Evolutionary conservation across 2,113 vertebrate genomes (phyloP).

Genomic region (Etia nguti): DNA sequence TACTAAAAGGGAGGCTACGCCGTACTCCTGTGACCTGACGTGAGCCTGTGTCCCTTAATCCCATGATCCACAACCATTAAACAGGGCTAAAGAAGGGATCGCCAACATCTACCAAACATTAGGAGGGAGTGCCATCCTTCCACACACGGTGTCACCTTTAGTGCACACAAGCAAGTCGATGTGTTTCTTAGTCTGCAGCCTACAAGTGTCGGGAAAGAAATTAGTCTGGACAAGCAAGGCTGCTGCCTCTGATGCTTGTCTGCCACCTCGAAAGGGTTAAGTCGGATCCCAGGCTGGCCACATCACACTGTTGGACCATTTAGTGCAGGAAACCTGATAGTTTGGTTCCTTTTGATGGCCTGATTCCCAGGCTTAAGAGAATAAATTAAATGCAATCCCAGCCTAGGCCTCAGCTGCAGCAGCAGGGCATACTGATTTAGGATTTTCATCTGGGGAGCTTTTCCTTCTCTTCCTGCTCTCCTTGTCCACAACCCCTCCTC

Average conservation of each 20-base stretch:
- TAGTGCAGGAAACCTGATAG: constrained; percentile 77
- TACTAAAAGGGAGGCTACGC: constrained; percentile 1
- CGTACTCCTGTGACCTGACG: neutral
- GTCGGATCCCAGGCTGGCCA: constrained; percentile 22
- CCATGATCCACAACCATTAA: constrained; percentile 48
- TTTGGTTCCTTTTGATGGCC: constrained; percentile 79
- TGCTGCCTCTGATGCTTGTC: neutral
- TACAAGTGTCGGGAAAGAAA: neutral
- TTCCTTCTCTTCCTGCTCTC: constrained; percentile 45
- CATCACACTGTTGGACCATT: constrained; percentile 54
- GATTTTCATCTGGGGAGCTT: constrained; percentile 91
- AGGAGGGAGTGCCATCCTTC: neutral
- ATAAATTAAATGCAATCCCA: constrained; percentile 87
- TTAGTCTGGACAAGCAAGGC: neutral
- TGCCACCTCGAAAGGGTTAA: constrained; percentile 58
- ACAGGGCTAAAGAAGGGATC: constrained; percentile 44
- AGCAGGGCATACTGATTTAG: constrained; percentile 86
- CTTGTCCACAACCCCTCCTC: neutral
- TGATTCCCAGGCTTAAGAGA: constrained; percentile 83
- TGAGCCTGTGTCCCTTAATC: constrained; percentile 39
- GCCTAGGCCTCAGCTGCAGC: constrained; percentile 81
- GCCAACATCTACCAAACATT: constrained; percentile 11
- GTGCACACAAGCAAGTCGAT: neutral
- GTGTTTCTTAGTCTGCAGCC: neutral
- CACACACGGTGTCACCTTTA: neutral